These are phyloP conservation scores for Trichogramma evanescens DNA, from an alignment of 2,888 invertebrate genomes.

Conservation along the genomic window DNA sequence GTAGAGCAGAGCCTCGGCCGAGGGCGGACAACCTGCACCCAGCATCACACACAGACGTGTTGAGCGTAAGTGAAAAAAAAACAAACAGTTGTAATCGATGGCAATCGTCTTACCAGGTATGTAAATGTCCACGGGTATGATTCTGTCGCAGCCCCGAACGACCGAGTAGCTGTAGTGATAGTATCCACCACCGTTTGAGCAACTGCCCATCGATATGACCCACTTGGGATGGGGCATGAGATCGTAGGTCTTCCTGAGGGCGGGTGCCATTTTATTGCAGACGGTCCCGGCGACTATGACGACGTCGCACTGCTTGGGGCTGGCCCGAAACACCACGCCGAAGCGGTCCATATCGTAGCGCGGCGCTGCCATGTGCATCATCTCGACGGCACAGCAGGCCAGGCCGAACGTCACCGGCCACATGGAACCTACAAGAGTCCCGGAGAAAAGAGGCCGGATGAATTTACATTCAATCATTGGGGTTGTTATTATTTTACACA, in stretches of 20 bases:
- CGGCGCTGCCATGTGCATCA: constrained; percentile 98
- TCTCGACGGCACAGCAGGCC: constrained; percentile 97
- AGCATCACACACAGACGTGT: no score
- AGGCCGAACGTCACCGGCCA: constrained; percentile 97
- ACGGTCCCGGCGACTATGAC: constrained; percentile 96
- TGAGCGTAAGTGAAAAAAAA: no score
- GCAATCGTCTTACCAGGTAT: constrained; percentile 61
- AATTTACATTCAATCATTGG: no score
- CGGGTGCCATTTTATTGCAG: constrained; percentile 98
- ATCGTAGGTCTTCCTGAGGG: constrained; percentile 87
- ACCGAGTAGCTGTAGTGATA: constrained; percentile 99
- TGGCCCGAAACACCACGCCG: constrained; percentile 93
- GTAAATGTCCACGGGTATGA: constrained; percentile 93
- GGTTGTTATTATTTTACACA: no score
- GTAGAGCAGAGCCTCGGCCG: constrained; percentile 94
- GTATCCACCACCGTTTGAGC: constrained; percentile 96
- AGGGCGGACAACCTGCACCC: constrained; percentile 82
- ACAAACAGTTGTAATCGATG: no score
- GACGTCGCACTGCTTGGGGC: constrained; percentile 88
- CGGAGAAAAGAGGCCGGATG: no score
- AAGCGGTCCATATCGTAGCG: constrained; percentile 95
- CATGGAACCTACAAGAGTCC: constrained; percentile 57
- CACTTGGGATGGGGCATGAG: constrained; percentile 94
- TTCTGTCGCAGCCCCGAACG: constrained; percentile 90
- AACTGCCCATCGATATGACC: constrained; percentile 98